Conservation (phyloP, 2,797 vertebrate genomes). For the Lemur catta region DNA sequence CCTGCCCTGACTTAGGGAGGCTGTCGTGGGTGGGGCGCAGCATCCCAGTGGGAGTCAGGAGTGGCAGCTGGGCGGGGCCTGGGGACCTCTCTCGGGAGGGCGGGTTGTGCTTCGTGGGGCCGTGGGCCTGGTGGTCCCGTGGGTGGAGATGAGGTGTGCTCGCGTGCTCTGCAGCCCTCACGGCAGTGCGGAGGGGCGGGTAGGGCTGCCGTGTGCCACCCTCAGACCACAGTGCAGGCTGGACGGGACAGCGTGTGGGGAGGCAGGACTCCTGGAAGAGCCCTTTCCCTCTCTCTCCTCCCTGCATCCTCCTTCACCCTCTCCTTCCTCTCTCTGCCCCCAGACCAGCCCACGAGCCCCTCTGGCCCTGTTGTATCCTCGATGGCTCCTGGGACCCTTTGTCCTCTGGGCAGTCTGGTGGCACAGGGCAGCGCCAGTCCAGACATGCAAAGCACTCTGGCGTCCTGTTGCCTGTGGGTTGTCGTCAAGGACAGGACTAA, state of each 20-base stretch:
- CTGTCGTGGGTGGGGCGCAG: background rate
- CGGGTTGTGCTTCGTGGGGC: background rate
- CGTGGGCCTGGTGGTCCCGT: background rate
- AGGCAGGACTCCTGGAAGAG: background rate
- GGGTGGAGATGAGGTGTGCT: background rate
- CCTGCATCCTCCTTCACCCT: background rate
- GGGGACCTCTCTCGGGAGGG: background rate
- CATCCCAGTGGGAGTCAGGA: background rate
- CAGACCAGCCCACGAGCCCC: background rate
- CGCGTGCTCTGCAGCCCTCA: background rate
- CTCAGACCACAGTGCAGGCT: too few relatives aligned
- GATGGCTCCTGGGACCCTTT: background rate
- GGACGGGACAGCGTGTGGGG: background rate
- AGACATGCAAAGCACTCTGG: background rate
- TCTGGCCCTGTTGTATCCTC: background rate
- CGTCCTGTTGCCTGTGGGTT: background rate
- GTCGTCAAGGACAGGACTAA: background rate
- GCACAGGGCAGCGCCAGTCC: fast-evolving
- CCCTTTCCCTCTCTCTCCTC: background rate
- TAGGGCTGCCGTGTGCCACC: background rate
- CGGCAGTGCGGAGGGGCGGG: too few relatives aligned
- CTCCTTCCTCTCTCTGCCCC: background rate
- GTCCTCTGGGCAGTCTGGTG: background rate
- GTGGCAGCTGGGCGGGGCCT: too few relatives aligned
- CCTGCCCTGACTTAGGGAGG: background rate